Percentiles rank a stretch among this genome's conserved stretches.
phyloP scores from a whole-genome alignment of 2,113 vertebrate species.

The Seriola rivoliana region DNA sequence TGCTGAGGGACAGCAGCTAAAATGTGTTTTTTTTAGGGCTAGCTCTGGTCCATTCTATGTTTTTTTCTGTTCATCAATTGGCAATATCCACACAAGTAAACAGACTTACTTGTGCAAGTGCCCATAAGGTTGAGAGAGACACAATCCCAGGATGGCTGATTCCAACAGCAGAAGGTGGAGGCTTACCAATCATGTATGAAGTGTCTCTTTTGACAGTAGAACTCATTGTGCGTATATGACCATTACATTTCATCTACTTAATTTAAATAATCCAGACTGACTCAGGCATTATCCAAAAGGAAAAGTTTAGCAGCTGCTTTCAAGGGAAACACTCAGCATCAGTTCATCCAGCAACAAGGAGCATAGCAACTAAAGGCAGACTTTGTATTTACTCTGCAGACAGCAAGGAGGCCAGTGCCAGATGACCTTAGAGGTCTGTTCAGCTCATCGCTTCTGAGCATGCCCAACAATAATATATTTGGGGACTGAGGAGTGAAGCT shows the following conservation, averaged over 20 bases:
- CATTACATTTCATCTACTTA: neutral
- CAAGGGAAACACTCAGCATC: no score
- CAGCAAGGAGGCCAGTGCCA: neutral
- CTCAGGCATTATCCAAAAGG: no score
- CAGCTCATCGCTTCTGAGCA: neutral
- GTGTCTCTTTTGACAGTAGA: neutral
- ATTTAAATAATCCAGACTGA: neutral
- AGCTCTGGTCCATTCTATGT: neutral
- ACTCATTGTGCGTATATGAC: neutral
- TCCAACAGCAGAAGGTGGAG: neutral
- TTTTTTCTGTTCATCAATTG: neutral
- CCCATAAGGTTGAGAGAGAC: neutral
- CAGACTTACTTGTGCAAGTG: neutral
- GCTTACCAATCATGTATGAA: neutral
- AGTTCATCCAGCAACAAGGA: neutral
- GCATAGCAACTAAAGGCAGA: slow-evolving; percentile 11
- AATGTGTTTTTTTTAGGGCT: neutral
- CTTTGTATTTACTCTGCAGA: neutral
- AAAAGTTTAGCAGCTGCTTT: no score
- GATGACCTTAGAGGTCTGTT: slow-evolving; percentile 6
- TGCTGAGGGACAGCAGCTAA: neutral
- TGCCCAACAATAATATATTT: neutral
- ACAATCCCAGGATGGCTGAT: no score
- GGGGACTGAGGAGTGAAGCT: no score
- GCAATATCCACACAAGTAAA: no score